phyloP scores from a whole-genome alignment of 2,888 invertebrate species.

The Sesia bembeciformis region DNA sequence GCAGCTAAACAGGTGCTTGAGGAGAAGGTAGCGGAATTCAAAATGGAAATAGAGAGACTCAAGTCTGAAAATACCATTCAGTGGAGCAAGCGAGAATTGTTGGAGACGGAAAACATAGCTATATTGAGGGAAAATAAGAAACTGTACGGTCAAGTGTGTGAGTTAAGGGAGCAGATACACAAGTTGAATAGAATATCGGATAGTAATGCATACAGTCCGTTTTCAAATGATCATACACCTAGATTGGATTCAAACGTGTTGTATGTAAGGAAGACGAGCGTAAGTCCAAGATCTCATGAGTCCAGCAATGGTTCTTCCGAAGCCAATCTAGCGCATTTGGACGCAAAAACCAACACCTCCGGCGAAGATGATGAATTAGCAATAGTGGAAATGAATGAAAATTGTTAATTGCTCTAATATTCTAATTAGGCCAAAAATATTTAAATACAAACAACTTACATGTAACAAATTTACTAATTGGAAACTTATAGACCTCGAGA shows the following conservation, averaged over 20 bases:
- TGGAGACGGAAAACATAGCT: conserved; percentile 92
- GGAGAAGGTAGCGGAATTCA: conserved; percentile 55
- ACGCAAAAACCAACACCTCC: conserved; percentile 57
- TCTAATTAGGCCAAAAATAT: not conserved
- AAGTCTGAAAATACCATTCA: conserved; percentile 95
- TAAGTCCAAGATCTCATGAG: conserved; percentile 57
- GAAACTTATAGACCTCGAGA: not conserved
- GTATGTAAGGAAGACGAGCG: conserved; percentile 53
- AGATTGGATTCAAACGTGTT: conserved; percentile 53
- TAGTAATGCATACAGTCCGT: conserved; percentile 42
- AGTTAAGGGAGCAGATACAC: conserved; percentile 61
- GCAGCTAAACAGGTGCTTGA: conserved; percentile 64
- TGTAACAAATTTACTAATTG: too few species aligned
- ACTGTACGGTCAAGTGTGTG: conserved; percentile 70
- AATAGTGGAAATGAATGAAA: conserved; percentile 48
- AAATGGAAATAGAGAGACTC: conserved; percentile 83
- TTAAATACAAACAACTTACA: too few species aligned
- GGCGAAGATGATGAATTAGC: conserved; percentile 64
- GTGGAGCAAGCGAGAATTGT: conserved; percentile 92
- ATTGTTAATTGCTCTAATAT: conserved; percentile 2
- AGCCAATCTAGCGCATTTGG: conserved; percentile 48
- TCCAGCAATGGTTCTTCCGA: conserved; percentile 63
- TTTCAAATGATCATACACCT: conserved; percentile 20
- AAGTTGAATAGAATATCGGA: conserved; percentile 64
- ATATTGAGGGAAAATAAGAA: conserved; percentile 93